Percentiles rank a stretch among this genome's conserved stretches.
phyloP scores from a whole-genome alignment of 2,113 vertebrate species.

The Murina feae region DNA sequence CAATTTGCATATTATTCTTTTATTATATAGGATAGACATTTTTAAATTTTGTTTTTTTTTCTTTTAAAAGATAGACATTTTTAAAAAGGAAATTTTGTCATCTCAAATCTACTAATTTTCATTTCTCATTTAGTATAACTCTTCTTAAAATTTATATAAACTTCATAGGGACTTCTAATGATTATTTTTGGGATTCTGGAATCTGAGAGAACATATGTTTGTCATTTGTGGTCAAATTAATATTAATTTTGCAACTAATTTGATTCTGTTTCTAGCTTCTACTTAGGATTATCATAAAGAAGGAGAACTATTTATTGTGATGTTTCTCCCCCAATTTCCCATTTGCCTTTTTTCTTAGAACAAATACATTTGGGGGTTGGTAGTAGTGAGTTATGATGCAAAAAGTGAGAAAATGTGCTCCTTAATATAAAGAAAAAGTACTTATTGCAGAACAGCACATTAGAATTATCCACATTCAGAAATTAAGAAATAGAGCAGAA shows the following conservation, averaged over 20 bases:
- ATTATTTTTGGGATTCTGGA: slow-evolving; percentile 24
- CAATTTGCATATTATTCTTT: too few species aligned
- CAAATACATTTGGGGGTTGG: neutral
- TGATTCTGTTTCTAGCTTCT: neutral
- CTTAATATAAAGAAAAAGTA: neutral
- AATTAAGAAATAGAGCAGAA: slow-evolving; percentile 2
- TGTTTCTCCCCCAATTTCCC: neutral
- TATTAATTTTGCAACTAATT: slow-evolving; percentile 29
- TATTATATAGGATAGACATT: too few species aligned
- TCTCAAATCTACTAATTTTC: slow-evolving; percentile 9
- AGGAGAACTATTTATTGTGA: neutral
- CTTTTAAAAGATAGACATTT: neutral
- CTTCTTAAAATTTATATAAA: neutral
- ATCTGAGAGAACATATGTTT: slow-evolving; percentile 4
- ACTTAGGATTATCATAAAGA: neutral
- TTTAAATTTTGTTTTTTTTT: neutral
- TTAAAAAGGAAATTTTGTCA: neutral
- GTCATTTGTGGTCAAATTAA: slow-evolving; percentile 23
- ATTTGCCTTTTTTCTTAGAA: neutral
- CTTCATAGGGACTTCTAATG: neutral
- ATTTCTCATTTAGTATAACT: neutral
- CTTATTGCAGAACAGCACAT: neutral
- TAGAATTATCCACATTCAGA: neutral
- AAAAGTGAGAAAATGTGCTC: neutral
- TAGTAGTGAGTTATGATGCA: neutral